Evolutionary conservation across 2,113 vertebrate genomes (phyloP).

Genomic region (Nycticebus coucang): DNA sequence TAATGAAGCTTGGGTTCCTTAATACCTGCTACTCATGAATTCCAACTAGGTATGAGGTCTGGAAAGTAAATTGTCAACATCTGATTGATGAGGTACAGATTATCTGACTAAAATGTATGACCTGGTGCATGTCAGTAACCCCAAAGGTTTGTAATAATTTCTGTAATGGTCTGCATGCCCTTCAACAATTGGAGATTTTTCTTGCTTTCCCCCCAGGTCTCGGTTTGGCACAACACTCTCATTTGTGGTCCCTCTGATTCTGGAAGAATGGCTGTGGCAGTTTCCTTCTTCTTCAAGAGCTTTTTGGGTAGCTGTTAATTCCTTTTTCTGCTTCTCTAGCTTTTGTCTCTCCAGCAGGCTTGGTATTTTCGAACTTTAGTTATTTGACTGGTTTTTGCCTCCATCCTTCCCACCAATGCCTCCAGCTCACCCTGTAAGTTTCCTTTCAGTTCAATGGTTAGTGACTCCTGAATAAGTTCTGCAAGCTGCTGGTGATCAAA

Average conservation of each 20-base stretch:
- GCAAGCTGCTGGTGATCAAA: constrained; percentile 92
- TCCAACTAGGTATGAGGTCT: constrained; percentile 50
- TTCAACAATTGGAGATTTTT: constrained; percentile 91
- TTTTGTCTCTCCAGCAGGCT: constrained; percentile 89
- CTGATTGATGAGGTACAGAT: constrained; percentile 36
- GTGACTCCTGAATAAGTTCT: constrained; percentile 88
- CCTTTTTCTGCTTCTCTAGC: constrained; percentile 85
- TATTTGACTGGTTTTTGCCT: constrained; percentile 96
- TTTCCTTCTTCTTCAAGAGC: constrained; percentile 73
- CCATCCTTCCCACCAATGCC: constrained; percentile 92
- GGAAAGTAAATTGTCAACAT: background rate
- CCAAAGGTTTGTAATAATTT: constrained; percentile 90
- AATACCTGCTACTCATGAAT: constrained; percentile 42
- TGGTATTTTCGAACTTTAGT: constrained; percentile 91
- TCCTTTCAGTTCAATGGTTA: constrained; percentile 84
- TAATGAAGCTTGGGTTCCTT: background rate
- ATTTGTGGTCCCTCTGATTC: constrained; percentile 80
- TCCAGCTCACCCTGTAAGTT: constrained; percentile 91
- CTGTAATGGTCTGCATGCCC: constrained; percentile 96
- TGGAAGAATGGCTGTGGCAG: constrained; percentile 57
- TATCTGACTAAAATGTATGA: constrained; percentile 69
- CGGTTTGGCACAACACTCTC: constrained; percentile 84
- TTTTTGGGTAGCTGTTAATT: constrained; percentile 79
- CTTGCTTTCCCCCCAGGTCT: constrained; percentile 90
- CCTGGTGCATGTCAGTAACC: constrained; percentile 82